Evolutionary conservation across 2,888 invertebrate species (phyloP).

Genomic region (Eulithis testata): DNA sequence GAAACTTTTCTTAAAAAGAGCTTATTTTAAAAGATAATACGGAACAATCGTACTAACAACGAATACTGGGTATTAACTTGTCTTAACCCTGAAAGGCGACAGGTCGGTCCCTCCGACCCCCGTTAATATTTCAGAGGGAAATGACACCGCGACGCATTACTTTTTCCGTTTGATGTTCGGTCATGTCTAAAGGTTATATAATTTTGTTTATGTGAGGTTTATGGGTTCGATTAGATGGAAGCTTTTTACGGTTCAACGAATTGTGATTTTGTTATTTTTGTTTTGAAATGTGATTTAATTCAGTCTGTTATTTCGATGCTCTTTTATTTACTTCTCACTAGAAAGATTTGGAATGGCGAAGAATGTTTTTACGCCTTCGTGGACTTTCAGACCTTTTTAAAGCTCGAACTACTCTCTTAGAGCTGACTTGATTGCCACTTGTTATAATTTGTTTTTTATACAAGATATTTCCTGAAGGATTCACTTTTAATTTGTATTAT

Average conservation of each 20-base stretch:
- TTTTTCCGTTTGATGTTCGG: constrained; percentile 80
- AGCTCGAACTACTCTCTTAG: no score
- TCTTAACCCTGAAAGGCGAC: constrained; percentile 74
- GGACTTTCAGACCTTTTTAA: no score
- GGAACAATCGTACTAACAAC: constrained; percentile 14
- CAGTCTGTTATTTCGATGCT: neutral
- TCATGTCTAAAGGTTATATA: constrained; percentile 71
- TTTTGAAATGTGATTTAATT: neutral
- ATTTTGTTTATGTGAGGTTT: constrained; percentile 66
- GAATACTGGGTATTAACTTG: constrained; percentile 60
- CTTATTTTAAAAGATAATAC: neutral
- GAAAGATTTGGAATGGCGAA: no score
- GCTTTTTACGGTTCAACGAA: constrained; percentile 34
- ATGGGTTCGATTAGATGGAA: constrained; percentile 34
- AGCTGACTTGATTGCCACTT: no score
- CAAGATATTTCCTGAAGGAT: no score
- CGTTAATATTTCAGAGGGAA: constrained; percentile 78
- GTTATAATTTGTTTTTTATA: no score
- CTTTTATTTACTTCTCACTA: no score
- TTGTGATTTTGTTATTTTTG: constrained; percentile 22
- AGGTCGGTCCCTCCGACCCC: constrained; percentile 63
- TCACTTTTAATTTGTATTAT: no score
- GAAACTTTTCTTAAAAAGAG: no score
- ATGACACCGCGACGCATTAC: constrained; percentile 74
- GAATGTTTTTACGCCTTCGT: no score